Percentiles rank a stretch among this genome's conserved stretches.
Conservation (phyloP, 2,113 vertebrate genomes). For the Caracal caracal region DNA sequence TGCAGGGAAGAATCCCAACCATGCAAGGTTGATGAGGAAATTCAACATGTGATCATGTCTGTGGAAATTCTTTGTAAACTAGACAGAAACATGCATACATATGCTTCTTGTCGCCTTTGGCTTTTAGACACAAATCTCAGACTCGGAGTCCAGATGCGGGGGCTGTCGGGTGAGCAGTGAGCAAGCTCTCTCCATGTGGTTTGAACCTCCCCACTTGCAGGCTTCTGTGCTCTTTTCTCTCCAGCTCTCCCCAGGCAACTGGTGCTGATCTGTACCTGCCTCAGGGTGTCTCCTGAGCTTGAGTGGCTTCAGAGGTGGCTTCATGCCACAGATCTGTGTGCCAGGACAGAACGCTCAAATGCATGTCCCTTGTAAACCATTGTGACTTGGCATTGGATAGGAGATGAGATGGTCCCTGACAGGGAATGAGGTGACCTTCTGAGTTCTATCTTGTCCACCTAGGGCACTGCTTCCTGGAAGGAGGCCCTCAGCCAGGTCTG, state of each 20-base stretch:
- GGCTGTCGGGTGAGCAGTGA: accelerated
- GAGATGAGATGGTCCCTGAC: not conserved
- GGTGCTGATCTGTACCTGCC: not conserved
- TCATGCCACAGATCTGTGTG: not conserved
- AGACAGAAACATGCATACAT: accelerated
- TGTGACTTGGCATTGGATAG: not conserved
- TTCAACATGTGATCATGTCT: not conserved
- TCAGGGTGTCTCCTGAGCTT: not conserved
- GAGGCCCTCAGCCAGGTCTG: not conserved
- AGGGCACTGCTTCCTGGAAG: not conserved
- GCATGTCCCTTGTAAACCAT: not conserved
- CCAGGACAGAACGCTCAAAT: not conserved
- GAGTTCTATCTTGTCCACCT: not conserved
- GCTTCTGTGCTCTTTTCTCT: not conserved
- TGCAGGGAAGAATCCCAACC: not conserved
- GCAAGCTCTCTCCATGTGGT: accelerated
- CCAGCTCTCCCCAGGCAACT: not conserved
- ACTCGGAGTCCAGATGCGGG: not conserved
- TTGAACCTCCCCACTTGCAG: too few species aligned
- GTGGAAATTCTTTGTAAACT: not conserved
- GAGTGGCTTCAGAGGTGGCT: not conserved
- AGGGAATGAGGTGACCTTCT: not conserved
- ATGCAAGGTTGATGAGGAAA: not conserved
- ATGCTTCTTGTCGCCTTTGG: not conserved
- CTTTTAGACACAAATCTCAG: not conserved